Percentiles rank a stretch among this genome's conserved stretches.
Evolutionary conservation across 2,797 vertebrate genomes (phyloP).

Genomic region (Lycodopsis pacificus): DNA sequence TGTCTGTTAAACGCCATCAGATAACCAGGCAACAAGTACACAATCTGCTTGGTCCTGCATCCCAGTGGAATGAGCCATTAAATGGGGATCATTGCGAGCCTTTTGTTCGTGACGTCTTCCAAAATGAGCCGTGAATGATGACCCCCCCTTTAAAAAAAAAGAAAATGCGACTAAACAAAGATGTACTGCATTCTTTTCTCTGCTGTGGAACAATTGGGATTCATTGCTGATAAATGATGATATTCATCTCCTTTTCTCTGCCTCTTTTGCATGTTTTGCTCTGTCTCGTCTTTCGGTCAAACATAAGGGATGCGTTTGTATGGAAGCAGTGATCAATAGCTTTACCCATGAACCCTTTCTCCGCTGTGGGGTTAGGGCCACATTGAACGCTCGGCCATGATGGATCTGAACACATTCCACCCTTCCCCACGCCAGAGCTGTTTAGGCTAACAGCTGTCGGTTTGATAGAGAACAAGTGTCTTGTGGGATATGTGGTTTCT

Average conservation of each 20-base stretch:
- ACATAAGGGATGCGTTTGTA: constrained; percentile 20
- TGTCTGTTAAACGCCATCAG: constrained; percentile 62
- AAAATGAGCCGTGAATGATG: constrained; percentile 69
- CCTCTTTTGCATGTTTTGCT: constrained; percentile 9
- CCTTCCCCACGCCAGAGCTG: constrained; percentile 64
- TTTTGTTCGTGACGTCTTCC: constrained; percentile 52
- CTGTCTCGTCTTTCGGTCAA: constrained; percentile 27
- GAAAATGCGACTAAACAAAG: constrained; percentile 62
- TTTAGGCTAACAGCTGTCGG: constrained; percentile 55
- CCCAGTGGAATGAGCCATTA: constrained; percentile 65
- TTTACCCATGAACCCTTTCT: constrained; percentile 55
- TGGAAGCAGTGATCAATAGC: constrained; percentile 55
- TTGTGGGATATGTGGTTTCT: constrained; percentile 67
- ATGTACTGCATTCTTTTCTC: constrained; percentile 50
- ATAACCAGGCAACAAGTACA: constrained; percentile 68
- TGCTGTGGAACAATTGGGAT: constrained; percentile 34
- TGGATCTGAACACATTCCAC: constrained; percentile 74
- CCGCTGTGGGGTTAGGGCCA: constrained; percentile 64
- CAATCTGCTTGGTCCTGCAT: constrained; percentile 36
- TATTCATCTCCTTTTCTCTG: constrained; percentile 46
- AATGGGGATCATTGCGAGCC: constrained; percentile 51
- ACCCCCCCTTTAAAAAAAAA: background rate
- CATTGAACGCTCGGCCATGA: constrained; percentile 58
- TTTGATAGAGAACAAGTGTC: constrained; percentile 61
- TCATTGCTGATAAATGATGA: constrained; percentile 58